These are phyloP conservation scores for Pituophis catenifer DNA, from an alignment of 2,113 vertebrate species.

Conservation along the genomic window DNA sequence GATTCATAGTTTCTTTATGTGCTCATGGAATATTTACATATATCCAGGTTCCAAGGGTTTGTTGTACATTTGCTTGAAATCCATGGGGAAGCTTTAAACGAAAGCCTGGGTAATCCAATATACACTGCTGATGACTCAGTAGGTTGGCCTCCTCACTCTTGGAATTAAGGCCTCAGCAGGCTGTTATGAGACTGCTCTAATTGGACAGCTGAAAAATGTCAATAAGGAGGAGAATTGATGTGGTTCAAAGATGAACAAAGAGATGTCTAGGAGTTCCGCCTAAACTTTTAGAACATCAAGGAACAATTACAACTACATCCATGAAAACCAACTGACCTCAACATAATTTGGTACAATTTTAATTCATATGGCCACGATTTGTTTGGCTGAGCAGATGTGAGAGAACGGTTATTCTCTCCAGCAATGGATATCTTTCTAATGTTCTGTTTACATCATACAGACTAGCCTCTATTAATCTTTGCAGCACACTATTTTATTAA, in stretches of 20 bases:
- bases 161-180: not conserved
- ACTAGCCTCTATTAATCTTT: not conserved
- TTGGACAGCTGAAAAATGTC: not conserved
- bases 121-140: not conserved
- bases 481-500: not conserved
- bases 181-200: not conserved
- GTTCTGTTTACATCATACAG: not conserved
- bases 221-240: not conserved
- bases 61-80: constrained; percentile 22
- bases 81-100: constrained; percentile 24
- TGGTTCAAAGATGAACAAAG: not conserved
- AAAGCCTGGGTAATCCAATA: constrained; percentile 25
- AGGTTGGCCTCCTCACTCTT: not conserved
- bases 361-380: not conserved
- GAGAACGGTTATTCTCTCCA: not conserved
- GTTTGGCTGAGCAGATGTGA: too few relatives aligned
- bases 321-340: not conserved
- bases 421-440: not conserved
- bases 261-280: not conserved
- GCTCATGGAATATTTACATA: not conserved
- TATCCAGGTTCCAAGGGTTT: constrained; percentile 1
- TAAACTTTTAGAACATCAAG: not conserved
- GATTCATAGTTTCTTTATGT: not conserved
- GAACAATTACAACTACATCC: not conserved
- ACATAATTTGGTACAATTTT: not conserved